Evolutionary conservation across 2,113 vertebrate genomes (phyloP), one percentile per base, ranked within the genome.

Genomic region (Polypterus bichir): DNA sequence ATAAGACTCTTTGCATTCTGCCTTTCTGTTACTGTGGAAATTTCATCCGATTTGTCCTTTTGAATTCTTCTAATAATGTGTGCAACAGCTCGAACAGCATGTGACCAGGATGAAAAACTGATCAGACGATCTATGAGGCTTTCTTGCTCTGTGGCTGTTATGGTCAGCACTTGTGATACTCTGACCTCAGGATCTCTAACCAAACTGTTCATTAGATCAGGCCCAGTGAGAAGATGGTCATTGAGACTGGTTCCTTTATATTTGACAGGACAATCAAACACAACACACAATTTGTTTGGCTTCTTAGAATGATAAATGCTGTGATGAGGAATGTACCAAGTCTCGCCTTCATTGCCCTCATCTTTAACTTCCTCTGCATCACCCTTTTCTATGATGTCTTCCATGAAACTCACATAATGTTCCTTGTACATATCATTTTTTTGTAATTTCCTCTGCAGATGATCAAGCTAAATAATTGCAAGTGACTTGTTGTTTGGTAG

Each of bases 131-230:
- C 27, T 27, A 27, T 27, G 27, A 27, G 27, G 27, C 27, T 27
- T 27, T 27, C 27, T 27, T 27, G 27, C 27, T 27, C 27, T 27
- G 27, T 27, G 27, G 27, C 27, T 27, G 27, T 27, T 27, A 27
- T 27, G 27, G 27, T 27, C 2, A 27, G 27, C 2, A 27, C 27
- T 1, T 27, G 27, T 27, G 27, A 27, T 27, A 27, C 27, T 27
- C 27, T 27, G 27, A 27, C 27, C 27, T 27, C 27, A 27, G 27
- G 27, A 27, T 27, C 59, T 49, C 59, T 49, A 6, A 44, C 52
- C 52, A 63, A 53, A 49, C 62, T 53, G 52, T 63, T 63, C 46
- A 53, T 57, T 8, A 63, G 62, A 63, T 63, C 62, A 2, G 62
- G 2, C 55, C 53, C 52, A 7, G 62, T 9, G 44, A 63, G n/a